Base-by-base conservation (phyloP, 2,113 vertebrate genomes). In the Scalopus aquaticus region DNA sequence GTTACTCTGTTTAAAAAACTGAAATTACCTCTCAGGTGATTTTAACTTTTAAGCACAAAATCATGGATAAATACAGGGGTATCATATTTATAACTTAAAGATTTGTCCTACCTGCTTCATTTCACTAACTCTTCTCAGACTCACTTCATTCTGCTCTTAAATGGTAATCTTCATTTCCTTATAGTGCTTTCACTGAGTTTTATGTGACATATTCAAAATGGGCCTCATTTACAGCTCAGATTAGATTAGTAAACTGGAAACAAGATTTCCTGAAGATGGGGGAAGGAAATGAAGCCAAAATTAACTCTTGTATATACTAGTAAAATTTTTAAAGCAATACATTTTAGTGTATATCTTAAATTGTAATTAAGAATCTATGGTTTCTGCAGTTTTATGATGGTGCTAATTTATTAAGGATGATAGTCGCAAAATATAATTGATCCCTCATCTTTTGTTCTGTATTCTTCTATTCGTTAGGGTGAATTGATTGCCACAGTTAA, bases 181-280 rank as follows among this genome's bases (percentile, higher is more conserved):
- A 86, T 11, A 54, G 19, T 56, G 9, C 28, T 81, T 84, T 88
- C 60, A 86, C 72, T 44, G 60, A 20, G 39, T 82, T 91, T 56
- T 46, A n/a, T 65, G 37, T 65, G 64, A 79, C 35, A 22, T 56
- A 13, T 81, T 19, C 15, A 62, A 37, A 74, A 39, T 58, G 16
- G 20, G 7, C 56, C 79, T 64, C 26, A 76, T 86, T 62, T 82
- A 46, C 9, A 76, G 62, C 39, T 88, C 6, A 16, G 32, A 82
- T 74, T 92, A 32, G 8, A 92, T 83, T 94, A 90, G 87, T 62
- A 92, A 83, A 88, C 46, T 32, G 37, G 30, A 35, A 44, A 72
- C 13, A 85, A 51, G 24, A 73, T 54, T 88, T 95, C 42, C 39
- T 74, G 26, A 80, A 88, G 4, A 88, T 17, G 54, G 20, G 7